Evolutionary conservation across 2,797 vertebrate genomes (phyloP).

Genomic region (Sylvilagus floridanus): DNA sequence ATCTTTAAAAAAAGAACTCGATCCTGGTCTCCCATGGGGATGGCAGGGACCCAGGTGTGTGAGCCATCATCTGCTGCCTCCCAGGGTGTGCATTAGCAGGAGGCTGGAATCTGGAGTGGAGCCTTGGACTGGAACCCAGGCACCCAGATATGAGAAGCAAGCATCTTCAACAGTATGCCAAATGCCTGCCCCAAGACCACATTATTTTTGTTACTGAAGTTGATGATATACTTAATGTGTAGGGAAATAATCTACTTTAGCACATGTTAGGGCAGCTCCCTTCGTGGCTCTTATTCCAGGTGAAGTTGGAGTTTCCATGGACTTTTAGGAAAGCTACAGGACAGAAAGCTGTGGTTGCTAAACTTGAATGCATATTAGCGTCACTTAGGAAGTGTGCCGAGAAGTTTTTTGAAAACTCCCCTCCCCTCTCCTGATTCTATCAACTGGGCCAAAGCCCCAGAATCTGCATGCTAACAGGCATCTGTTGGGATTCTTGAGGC

Average conservation of each 20-base stretch:
- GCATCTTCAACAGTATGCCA: too few species aligned
- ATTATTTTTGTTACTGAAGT: slow-evolving; percentile 32
- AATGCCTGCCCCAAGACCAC: background rate
- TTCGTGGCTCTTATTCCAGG: background rate
- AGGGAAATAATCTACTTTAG: background rate
- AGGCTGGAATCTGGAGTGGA: too few species aligned
- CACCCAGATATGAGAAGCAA: too few species aligned
- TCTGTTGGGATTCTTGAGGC: background rate
- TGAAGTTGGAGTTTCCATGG: background rate
- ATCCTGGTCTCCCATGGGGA: too few species aligned
- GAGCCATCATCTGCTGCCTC: too few species aligned
- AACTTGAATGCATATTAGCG: background rate
- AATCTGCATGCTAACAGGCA: background rate
- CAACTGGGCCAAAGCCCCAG: background rate
- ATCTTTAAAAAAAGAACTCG: too few species aligned
- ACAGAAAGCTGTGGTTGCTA: background rate
- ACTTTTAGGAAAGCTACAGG: background rate
- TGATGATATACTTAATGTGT: background rate
- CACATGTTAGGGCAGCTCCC: background rate
- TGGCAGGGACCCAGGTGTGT: too few species aligned
- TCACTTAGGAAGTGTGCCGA: background rate
- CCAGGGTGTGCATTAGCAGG: too few species aligned
- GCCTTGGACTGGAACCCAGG: too few species aligned
- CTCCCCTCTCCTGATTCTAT: background rate
- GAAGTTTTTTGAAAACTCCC: background rate